phyloP scores from a whole-genome alignment of 2,797 vertebrate species.

The Neomorphus geoffroyi region DNA sequence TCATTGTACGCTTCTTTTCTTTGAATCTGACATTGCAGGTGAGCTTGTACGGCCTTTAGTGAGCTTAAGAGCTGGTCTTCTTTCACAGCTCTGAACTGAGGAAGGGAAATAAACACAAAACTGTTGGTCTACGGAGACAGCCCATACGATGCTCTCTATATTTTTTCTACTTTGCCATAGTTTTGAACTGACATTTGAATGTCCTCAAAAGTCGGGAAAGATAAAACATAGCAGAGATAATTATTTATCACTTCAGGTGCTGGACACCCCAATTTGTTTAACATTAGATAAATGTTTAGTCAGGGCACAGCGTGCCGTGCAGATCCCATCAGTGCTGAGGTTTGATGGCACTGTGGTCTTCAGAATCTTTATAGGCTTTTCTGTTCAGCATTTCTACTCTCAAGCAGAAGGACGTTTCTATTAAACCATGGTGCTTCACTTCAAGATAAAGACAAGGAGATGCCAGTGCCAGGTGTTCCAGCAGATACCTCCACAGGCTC shows the following conservation, averaged over 20 bases:
- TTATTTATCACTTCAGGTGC: background rate
- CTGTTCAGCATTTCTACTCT: background rate
- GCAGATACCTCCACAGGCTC: background rate
- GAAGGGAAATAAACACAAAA: background rate
- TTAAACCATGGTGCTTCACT: background rate
- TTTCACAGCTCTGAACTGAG: slow-evolving; percentile 79
- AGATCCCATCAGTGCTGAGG: background rate
- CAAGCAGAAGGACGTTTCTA: background rate
- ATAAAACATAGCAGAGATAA: background rate
- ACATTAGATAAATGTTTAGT: background rate
- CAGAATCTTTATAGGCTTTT: background rate
- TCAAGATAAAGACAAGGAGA: background rate
- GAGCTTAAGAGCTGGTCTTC: slow-evolving; percentile 75
- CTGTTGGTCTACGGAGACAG: background rate
- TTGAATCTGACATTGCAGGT: slow-evolving; percentile 84
- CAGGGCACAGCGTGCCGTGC: background rate
- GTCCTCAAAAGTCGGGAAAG: background rate
- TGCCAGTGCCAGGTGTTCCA: background rate
- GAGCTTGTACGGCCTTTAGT: slow-evolving; percentile 78
- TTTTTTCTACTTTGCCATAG: background rate
- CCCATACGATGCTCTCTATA: background rate
- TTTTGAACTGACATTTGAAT: background rate
- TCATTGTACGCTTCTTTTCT: slow-evolving; percentile 86
- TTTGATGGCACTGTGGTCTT: background rate
- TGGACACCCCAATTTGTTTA: background rate